Evolutionary conservation across 2,797 vertebrate genomes (phyloP).

Genomic region (Pipistrellus nathusii): DNA sequence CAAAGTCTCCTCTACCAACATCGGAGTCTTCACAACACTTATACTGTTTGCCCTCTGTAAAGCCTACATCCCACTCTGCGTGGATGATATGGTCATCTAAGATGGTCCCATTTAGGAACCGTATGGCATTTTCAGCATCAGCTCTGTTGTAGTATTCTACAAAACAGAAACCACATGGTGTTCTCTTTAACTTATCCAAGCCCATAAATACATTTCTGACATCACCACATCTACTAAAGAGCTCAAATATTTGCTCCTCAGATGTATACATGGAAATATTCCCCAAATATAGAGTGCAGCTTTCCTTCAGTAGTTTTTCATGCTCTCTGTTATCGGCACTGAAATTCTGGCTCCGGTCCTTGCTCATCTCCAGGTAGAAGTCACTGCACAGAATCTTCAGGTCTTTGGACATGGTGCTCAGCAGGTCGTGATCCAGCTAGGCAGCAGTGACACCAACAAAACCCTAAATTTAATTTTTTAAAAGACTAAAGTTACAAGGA

Average conservation of each 20-base stretch:
- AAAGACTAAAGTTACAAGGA: background rate
- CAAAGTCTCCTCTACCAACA: slow-evolving; percentile 88
- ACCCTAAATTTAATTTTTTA: background rate
- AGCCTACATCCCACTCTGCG: slow-evolving; percentile 92
- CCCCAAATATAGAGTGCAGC: slow-evolving; percentile 90
- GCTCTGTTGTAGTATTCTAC: slow-evolving; percentile 90
- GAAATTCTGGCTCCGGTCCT: slow-evolving; percentile 91
- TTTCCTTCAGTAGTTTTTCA: slow-evolving; percentile 90
- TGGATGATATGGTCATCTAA: slow-evolving; percentile 90
- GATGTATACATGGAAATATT: slow-evolving; percentile 93
- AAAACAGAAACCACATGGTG: slow-evolving; percentile 91
- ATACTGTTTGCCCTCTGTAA: slow-evolving; percentile 90
- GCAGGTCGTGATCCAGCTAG: background rate
- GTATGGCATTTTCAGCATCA: slow-evolving; percentile 90
- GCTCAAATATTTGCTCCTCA: slow-evolving; percentile 91
- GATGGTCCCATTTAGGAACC: slow-evolving; percentile 90
- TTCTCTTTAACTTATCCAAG: slow-evolving; percentile 92
- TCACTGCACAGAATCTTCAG: slow-evolving; percentile 89
- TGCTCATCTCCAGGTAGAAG: slow-evolving; percentile 89
- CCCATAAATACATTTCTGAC: slow-evolving; percentile 92
- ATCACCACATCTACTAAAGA: slow-evolving; percentile 91
- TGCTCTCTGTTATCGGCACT: slow-evolving; percentile 86
- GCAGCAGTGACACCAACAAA: background rate
- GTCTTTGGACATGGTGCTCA: background rate
- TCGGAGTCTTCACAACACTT: slow-evolving; percentile 90